phyloP scores from a whole-genome alignment of 2,888 invertebrate species.

The Chorisops tibialis region DNA sequence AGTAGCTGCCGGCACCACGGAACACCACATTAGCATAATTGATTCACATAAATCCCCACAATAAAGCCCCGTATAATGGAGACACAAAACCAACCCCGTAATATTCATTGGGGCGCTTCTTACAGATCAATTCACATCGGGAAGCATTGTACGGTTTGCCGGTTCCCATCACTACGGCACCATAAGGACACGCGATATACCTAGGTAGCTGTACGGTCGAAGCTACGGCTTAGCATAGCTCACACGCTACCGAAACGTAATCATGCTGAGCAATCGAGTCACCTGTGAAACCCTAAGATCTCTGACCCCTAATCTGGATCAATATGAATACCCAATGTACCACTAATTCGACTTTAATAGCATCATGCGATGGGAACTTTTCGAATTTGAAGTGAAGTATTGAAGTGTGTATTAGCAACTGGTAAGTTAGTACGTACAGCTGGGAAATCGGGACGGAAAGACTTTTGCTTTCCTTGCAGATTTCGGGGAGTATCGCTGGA shows the following conservation, averaged over 20 bases:
- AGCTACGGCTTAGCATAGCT: too few species aligned
- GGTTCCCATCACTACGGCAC: not conserved
- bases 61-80: constrained; percentile 13
- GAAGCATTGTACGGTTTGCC: not conserved
- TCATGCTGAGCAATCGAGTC: constrained; percentile 4
- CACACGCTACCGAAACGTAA: not conserved
- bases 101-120: not conserved
- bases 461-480: too few species aligned
- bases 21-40: constrained; percentile 16
- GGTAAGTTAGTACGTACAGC: too few species aligned
- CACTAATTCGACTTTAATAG: too few species aligned
- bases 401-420: too few species aligned
- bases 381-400: too few species aligned
- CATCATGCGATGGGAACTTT: too few species aligned
- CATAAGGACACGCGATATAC: not conserved
- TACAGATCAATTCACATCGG: not conserved
- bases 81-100: not conserved
- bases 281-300: not conserved
- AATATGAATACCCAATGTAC: not conserved
- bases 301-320: constrained; percentile 4
- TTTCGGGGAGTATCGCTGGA: too few species aligned
- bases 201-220: too few species aligned
- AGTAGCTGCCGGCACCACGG: not conserved
- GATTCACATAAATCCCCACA: constrained; percentile 14
- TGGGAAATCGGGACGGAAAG: too few species aligned